A percentile compares a stretch with the other conserved stretches of the same genome.
These are phyloP conservation scores for Trogon surrucura DNA, from an alignment of 2,113 vertebrate species.

Conservation along the genomic window DNA sequence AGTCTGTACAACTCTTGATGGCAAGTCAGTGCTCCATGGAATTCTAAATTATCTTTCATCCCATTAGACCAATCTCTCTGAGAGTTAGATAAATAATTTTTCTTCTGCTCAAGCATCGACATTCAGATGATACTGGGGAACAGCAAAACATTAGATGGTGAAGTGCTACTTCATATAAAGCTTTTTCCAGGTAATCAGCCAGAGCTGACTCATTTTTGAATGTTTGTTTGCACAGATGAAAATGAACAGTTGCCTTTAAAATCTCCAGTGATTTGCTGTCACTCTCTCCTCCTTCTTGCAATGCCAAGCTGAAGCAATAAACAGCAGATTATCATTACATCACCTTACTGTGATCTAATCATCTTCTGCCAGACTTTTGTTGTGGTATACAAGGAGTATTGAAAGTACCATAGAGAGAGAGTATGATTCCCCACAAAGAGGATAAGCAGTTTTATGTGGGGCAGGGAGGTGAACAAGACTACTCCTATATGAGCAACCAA, in stretches of 20 bases:
- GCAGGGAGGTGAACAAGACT: background rate
- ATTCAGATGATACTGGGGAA: background rate
- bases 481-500: background rate
- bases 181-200: background rate
- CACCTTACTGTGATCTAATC: background rate
- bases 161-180: background rate
- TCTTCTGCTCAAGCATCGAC: background rate
- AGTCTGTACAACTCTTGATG: background rate
- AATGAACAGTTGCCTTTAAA: constrained; percentile 3
- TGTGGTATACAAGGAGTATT: background rate
- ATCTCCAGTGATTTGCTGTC: background rate
- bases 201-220: background rate
- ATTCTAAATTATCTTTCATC: background rate
- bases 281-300: background rate
- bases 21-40: background rate
- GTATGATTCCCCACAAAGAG: rapidly evolving
- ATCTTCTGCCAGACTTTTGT: background rate
- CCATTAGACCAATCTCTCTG: background rate
- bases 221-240: constrained; percentile 19
- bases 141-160: background rate
- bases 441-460: background rate
- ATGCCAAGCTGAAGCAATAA: background rate
- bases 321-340: background rate
- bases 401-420: background rate
- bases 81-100: background rate